Evolutionary conservation across 2,797 vertebrate species (phyloP).

Genomic region (Prionace glauca): DNA sequence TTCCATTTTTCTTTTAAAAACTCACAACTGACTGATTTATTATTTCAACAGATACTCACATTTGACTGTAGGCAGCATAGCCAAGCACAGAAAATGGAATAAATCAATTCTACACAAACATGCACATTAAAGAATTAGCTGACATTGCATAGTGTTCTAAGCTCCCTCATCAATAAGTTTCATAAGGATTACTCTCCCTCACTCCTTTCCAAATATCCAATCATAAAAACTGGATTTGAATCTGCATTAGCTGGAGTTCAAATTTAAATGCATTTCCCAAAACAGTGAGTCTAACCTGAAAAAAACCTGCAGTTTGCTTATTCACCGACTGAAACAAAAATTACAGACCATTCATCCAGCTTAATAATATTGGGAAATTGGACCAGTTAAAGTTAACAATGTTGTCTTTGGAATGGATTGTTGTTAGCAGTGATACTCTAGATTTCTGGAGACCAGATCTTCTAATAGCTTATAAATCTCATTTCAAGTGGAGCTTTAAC

Average conservation of each 20-base stretch:
- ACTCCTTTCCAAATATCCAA: not conserved
- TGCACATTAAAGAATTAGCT: not conserved
- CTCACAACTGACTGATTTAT: not conserved
- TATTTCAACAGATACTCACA: not conserved
- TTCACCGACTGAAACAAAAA: not conserved
- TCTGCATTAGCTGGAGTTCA: not conserved
- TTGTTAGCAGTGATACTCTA: not conserved
- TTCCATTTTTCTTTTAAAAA: not conserved
- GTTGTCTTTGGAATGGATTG: not conserved
- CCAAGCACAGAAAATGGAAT: not conserved
- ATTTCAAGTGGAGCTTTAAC: not conserved
- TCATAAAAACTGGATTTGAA: not conserved
- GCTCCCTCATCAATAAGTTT: not conserved
- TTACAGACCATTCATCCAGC: not conserved
- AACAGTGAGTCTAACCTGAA: not conserved
- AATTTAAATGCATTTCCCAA: not conserved
- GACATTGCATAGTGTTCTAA: not conserved
- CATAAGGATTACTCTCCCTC: not conserved
- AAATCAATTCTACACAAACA: not conserved
- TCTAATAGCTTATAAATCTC: not conserved
- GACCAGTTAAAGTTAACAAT: not conserved
- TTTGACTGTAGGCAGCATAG: not conserved
- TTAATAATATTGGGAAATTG: not conserved
- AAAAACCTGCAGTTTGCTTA: not conserved
- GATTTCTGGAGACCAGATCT: not conserved